phyloP scores from a whole-genome alignment of 2,888 invertebrate species.

The Orchesella flavescens region DNA sequence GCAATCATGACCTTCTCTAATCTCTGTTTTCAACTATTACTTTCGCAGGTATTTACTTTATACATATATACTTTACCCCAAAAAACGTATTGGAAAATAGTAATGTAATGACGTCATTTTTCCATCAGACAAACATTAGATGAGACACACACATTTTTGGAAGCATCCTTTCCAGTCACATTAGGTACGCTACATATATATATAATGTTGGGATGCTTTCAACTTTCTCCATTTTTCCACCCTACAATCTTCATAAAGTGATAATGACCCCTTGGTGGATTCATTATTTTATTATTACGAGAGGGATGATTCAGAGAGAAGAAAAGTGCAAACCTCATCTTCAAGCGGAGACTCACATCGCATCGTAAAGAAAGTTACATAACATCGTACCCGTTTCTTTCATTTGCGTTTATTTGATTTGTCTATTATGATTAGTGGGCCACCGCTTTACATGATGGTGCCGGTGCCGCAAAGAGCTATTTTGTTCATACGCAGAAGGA shows the following conservation, averaged over 20 bases:
- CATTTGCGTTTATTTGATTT: slow-evolving; percentile 47
- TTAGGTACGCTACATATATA: background rate
- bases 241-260: slow-evolving; percentile 50
- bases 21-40: background rate
- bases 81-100: slow-evolving; percentile 16
- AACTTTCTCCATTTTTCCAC: background rate
- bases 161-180: background rate
- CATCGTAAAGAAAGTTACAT: background rate
- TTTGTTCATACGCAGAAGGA: no score
- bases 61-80: background rate
- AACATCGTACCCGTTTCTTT: background rate
- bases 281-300: slow-evolving; percentile 60
- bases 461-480: background rate
- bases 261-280: slow-evolving; percentile 60
- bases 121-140: background rate
- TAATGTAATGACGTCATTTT: slow-evolving; percentile 34
- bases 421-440: slow-evolving; percentile 37
- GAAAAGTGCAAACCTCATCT: slow-evolving; percentile 42
- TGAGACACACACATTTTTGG: no score
- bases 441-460: slow-evolving; percentile 1
- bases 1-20: slow-evolving; percentile 50
- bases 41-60: background rate
- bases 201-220: background rate
- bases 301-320: slow-evolving; percentile 45
- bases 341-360: background rate